Conservation (phyloP, 2,797 vertebrate species). For the Squalus acanthias region DNA sequence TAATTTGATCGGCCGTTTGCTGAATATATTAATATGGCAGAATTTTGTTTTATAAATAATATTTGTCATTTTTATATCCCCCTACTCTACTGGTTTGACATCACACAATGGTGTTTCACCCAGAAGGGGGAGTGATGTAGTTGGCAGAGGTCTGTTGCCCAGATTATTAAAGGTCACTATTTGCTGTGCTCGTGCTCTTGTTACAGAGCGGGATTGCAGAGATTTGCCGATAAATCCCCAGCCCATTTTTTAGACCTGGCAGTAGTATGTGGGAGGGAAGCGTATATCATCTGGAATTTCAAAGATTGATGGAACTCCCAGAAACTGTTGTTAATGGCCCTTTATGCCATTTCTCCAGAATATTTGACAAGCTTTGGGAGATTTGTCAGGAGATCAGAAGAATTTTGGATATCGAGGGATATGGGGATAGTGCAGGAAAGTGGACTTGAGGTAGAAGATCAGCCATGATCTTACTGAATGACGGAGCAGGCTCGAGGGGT, state of each 20-base stretch:
- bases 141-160: background rate
- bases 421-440: no score
- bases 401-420: no score
- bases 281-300: background rate
- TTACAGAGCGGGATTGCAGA: background rate
- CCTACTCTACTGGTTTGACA: background rate
- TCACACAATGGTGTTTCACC: background rate
- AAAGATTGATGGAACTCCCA: background rate
- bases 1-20: background rate
- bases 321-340: background rate
- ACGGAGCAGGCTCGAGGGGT: no score
- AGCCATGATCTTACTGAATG: no score
- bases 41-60: background rate
- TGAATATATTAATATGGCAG: background rate
- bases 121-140: background rate
- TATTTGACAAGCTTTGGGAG: background rate
- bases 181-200: no score
- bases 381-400: background rate
- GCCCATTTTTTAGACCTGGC: background rate
- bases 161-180: background rate
- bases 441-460: no score
- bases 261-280: background rate
- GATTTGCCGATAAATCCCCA: background rate
- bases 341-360: background rate
- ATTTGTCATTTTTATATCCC: background rate